Conservation (phyloP, 2,888 invertebrate species). For the Drosophila stalkeri region DNA sequence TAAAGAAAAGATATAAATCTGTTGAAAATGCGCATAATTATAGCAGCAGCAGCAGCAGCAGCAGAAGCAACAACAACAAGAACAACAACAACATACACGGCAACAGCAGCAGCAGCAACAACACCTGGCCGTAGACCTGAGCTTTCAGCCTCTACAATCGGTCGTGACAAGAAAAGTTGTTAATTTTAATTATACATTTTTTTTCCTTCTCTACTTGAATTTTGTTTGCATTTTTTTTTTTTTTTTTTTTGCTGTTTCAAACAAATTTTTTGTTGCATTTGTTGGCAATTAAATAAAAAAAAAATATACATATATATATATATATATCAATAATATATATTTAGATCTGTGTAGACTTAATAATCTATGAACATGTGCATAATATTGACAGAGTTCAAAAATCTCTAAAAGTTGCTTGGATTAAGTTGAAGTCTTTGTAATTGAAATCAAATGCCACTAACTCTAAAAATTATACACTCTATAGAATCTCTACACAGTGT, state of each 20-base stretch:
- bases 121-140: constrained; percentile 53
- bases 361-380: not conserved
- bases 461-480: not conserved
- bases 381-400: not conserved
- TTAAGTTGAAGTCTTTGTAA: not conserved
- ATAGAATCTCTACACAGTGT: not conserved
- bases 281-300: constrained; percentile 22
- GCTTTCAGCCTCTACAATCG: constrained; percentile 45
- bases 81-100: constrained; percentile 1
- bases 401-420: not conserved
- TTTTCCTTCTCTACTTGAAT: constrained; percentile 33
- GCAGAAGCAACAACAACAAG: constrained; percentile 21
- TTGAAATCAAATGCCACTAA: too few relatives aligned
- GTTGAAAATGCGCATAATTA: constrained; percentile 75
- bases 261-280: constrained; percentile 52
- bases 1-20: constrained; percentile 75
- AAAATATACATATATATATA: too few relatives aligned
- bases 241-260: constrained; percentile 26
- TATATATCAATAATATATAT: constrained; percentile 3
- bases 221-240: constrained; percentile 20
- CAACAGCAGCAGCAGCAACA: constrained; percentile 21
- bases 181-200: constrained; percentile 76
- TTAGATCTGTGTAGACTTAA: not conserved
- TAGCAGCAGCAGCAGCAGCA: constrained; percentile 53
- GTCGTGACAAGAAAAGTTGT: constrained; percentile 81